Conservation (phyloP, 2,888 invertebrate species). For the Xanthostigma xanthostigma region DNA sequence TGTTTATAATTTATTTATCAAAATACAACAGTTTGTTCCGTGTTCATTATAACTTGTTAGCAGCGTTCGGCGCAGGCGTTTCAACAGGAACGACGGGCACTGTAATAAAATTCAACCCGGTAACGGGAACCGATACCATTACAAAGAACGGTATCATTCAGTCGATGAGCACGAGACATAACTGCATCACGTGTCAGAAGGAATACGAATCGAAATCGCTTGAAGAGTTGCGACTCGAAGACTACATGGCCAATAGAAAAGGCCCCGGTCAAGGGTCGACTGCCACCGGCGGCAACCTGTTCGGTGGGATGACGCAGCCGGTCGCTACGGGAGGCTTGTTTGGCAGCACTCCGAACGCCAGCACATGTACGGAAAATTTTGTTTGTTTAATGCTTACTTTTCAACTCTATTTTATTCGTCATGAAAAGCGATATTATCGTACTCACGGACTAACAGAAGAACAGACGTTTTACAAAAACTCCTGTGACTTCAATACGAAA, state of each 20-base stretch:
- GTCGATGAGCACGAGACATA: conserved; percentile 83
- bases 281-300: conserved; percentile 28
- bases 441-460: too few relatives aligned
- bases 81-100: conserved; percentile 43
- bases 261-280: conserved; percentile 39
- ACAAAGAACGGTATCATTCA: conserved; percentile 74
- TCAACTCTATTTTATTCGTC: too few relatives aligned
- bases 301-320: conserved; percentile 28
- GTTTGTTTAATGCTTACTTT: too few relatives aligned
- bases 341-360: conserved; percentile 10
- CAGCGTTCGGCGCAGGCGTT: conserved; percentile 24
- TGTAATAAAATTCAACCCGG: conserved; percentile 71
- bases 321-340: conserved; percentile 8
- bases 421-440: too few relatives aligned
- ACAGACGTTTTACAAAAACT: too few relatives aligned
- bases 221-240: conserved; percentile 88
- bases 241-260: conserved; percentile 82
- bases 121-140: conserved; percentile 80
- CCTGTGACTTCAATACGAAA: too few relatives aligned
- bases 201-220: conserved; percentile 90
- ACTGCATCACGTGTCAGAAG: conserved; percentile 98
- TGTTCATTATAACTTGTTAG: too few relatives aligned
- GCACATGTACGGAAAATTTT: too few relatives aligned
- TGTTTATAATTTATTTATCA: background rate
- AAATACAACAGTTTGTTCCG: too few relatives aligned